phyloP scores from a whole-genome alignment of 2,888 invertebrate species.

The Caenorhabditis sp. region DNA sequence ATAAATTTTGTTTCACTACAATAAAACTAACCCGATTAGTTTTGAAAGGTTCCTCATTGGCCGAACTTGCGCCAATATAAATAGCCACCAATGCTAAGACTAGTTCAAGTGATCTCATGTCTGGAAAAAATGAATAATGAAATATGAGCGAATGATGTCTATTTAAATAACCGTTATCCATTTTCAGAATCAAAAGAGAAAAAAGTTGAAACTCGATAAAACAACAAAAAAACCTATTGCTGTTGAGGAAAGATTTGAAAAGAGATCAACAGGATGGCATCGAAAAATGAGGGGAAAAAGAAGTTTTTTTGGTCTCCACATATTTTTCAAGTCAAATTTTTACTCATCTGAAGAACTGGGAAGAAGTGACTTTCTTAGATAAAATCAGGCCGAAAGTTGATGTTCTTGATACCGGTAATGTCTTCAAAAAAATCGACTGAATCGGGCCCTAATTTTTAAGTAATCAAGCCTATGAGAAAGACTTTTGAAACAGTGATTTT shows the following conservation, averaged over 20 bases:
- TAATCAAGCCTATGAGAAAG: too few relatives aligned
- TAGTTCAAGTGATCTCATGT: neutral
- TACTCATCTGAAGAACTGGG: too few relatives aligned
- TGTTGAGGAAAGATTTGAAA: neutral
- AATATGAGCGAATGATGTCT: neutral
- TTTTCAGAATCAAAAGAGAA: neutral
- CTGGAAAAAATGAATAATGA: neutral
- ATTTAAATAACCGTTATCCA: neutral
- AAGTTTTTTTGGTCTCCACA: too few relatives aligned
- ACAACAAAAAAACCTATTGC: neutral
- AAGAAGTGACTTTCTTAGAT: too few relatives aligned
- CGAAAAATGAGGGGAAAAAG: neutral
- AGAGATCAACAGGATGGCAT: neutral
- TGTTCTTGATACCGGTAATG: too few relatives aligned
- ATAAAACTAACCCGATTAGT: constrained; percentile 25
- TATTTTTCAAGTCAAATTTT: too few relatives aligned
- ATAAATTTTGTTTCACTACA: neutral
- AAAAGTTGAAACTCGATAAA: neutral
- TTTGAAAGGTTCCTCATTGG: constrained; percentile 11
- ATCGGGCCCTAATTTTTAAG: too few relatives aligned
- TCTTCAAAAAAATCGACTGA: too few relatives aligned
- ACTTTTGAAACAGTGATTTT: too few relatives aligned
- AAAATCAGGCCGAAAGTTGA: too few relatives aligned
- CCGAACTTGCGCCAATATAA: neutral
- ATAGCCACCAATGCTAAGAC: neutral